These are phyloP conservation scores for Abrostola tripartita DNA, from an alignment of 2,888 invertebrate genomes.

Conservation along the genomic window DNA sequence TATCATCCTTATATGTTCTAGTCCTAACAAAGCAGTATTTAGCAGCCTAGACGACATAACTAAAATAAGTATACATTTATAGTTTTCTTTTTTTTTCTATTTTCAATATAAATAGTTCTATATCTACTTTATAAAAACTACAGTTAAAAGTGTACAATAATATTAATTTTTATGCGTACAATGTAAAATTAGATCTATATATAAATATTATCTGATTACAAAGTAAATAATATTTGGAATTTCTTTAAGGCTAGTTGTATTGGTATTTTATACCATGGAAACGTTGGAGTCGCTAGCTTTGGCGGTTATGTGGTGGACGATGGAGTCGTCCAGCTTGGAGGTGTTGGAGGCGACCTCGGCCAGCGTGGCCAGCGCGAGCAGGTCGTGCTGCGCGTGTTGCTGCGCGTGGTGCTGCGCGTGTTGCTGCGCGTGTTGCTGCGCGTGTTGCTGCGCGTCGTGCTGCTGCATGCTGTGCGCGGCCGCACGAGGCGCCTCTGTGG, in stretches of 20 bases:
- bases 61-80: constrained; percentile 75
- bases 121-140: constrained; percentile 84
- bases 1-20: constrained; percentile 70
- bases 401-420: constrained; percentile 67
- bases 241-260: constrained; percentile 80
- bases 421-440: constrained; percentile 68
- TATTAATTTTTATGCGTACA: constrained; percentile 83
- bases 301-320: constrained; percentile 65
- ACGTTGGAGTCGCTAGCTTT: constrained; percentile 75
- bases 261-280: constrained; percentile 83
- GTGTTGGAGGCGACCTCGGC: constrained; percentile 90
- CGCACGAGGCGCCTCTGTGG: constrained; percentile 78
- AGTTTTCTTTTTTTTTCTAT: constrained; percentile 68
- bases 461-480: constrained; percentile 72
- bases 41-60: constrained; percentile 75
- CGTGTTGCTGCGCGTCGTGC: constrained; percentile 73
- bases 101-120: constrained; percentile 83
- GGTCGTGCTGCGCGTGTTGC: constrained; percentile 67
- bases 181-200: constrained; percentile 87
- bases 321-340: constrained; percentile 75
- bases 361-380: constrained; percentile 89
- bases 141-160: constrained; percentile 84
- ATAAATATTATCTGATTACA: constrained; percentile 87
- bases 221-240: constrained; percentile 88
- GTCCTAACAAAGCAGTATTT: constrained; percentile 79